These are phyloP conservation scores for Hyperopisus bebe DNA, from an alignment of 2,113 vertebrate genomes.

Conservation along the genomic window DNA sequence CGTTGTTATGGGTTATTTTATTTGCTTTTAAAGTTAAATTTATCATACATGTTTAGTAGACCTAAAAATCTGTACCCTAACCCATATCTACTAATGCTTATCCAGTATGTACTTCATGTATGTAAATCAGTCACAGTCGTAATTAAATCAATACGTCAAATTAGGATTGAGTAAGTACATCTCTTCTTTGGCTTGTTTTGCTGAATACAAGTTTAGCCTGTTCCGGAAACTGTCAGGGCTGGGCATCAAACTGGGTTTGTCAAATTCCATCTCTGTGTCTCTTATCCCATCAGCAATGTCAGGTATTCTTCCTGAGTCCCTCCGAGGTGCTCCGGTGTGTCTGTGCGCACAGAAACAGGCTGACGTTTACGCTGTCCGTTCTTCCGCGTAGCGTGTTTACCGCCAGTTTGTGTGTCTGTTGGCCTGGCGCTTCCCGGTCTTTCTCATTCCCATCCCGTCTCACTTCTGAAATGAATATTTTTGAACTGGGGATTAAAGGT, in stretches of 20 bases:
- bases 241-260: not conserved
- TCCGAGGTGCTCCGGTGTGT: not conserved
- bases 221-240: not conserved
- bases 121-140: not conserved
- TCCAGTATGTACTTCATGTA: not conserved
- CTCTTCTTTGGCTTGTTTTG: not conserved
- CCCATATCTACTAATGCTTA: not conserved
- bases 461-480: not conserved
- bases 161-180: not conserved
- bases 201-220: not conserved
- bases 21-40: not conserved
- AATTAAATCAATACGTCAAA: not conserved
- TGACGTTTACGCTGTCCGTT: not conserved
- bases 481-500: not conserved
- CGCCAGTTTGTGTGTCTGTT: not conserved
- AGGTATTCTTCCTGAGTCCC: not conserved
- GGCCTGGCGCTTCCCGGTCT: not conserved
- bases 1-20: not conserved
- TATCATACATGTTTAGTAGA: not conserved
- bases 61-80: not conserved
- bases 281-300: not conserved
- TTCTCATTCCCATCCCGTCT: not conserved
- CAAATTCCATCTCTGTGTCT: not conserved
- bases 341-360: not conserved
- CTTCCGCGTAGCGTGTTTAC: not conserved